Evolutionary conservation across 2,113 vertebrate species (phyloP).

Genomic region (Rhea pennata): DNA sequence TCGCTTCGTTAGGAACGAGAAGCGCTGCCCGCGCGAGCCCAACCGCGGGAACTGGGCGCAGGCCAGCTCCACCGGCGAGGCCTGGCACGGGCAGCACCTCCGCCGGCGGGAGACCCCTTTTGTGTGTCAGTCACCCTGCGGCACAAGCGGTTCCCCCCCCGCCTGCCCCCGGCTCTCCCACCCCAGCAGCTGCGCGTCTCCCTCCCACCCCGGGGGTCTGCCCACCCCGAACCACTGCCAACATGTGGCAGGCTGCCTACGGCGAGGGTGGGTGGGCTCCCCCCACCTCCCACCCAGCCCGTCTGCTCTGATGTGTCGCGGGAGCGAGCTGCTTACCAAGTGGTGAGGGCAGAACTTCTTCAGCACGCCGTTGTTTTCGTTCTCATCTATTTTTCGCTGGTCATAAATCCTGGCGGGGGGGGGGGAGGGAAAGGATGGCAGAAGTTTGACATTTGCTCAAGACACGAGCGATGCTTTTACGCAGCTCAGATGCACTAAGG

Average conservation of each 20-base stretch:
- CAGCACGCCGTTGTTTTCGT: slow-evolving; percentile 93
- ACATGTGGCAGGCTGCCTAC: background rate
- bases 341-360: slow-evolving; percentile 97
- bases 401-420: slow-evolving; percentile 87
- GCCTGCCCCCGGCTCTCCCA: too few relatives aligned
- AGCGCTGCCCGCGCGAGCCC: background rate
- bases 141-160: rapidly evolving
- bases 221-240: rapidly evolving
- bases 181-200: background rate
- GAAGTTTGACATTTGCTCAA: rapidly evolving
- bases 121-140: background rate
- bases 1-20: too few relatives aligned
- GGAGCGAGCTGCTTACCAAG: slow-evolving; percentile 75
- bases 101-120: too few relatives aligned
- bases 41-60: background rate
- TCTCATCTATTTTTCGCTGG: slow-evolving; percentile 94
- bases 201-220: too few relatives aligned
- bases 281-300: too few relatives aligned
- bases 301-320: rapidly evolving
- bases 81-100: background rate
- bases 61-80: rapidly evolving
- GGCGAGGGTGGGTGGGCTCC: too few relatives aligned
- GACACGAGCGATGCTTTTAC: background rate
- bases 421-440: background rate
- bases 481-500: rapidly evolving